Percentiles rank a stretch among this genome's conserved stretches.
phyloP scores from a whole-genome alignment of 2,888 invertebrate species.

The Rhopalosiphum nymphaeae region DNA sequence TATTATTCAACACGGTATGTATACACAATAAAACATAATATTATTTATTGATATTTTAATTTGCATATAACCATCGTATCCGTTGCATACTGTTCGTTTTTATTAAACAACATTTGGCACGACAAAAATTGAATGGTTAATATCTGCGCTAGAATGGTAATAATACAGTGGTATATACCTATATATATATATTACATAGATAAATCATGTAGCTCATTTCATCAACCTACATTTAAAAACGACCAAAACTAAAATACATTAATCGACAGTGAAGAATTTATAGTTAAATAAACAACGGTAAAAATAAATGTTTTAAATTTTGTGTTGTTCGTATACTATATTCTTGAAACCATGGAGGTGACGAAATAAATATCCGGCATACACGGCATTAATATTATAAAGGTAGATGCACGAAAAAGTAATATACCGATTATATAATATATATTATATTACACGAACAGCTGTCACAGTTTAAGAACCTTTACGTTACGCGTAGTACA shows the following conservation, averaged over 20 bases:
- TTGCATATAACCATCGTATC: not conserved
- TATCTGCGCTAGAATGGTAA: not conserved
- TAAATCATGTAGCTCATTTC: not conserved
- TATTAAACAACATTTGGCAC: not conserved
- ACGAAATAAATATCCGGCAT: not conserved
- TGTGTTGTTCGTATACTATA: not conserved
- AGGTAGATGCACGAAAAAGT: not conserved
- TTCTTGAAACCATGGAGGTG: not conserved
- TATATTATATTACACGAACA: not conserved
- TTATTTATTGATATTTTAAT: not conserved
- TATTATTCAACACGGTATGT: not conserved
- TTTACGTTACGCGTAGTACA: not conserved
- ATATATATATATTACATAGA: not conserved
- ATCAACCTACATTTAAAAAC: not conserved
- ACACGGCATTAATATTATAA: not conserved
- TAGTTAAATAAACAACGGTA: not conserved
- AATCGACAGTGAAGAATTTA: not conserved
- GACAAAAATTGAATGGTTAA: not conserved
- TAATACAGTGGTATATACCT: not conserved
- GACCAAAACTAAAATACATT: not conserved
- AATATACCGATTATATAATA: not conserved
- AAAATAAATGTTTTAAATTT: not conserved
- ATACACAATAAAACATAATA: not conserved
- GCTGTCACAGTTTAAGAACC: not conserved
- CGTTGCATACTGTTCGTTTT: not conserved